Base-by-base conservation (phyloP, 2,113 vertebrate species). In the Colossoma macropomum region DNA sequence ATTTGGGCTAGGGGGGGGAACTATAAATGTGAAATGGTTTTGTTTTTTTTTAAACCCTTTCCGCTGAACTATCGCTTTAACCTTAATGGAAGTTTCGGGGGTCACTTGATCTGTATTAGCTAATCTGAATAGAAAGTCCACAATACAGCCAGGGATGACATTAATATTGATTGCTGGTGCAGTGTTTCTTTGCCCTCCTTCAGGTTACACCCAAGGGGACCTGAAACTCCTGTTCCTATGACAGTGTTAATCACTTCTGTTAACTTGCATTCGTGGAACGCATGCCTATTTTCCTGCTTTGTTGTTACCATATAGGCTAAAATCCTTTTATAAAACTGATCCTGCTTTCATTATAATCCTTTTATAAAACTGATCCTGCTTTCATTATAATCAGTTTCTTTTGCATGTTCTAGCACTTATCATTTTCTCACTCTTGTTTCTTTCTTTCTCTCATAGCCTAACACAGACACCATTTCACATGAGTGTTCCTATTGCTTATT, bases 121-220 rank as follows among this genome's bases (percentile, higher is more conserved):
- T 70, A 27, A 70, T 25, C 38, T 81, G 78, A 77, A 82, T 74
- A 28, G 72, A 69, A 16, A 54, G 63, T 0, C 6, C 65, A 68
- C 59, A 81, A 75, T 74, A 81, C 56, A 45, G 13, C 41, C 62
- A 79, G 13, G 52, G 45, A 45, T 82, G n/a, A 23, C 85, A 80
- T 86, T 79, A 83, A 86, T 86, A 80, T 86, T 76, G 48, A 83
- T 83, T 60, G 72, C 41, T 56, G 63, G 80, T 86, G 85, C 71
- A 65, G 38, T 71, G 56, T 86, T 70, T 83, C 77, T 34, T 21
- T 68, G 45, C 77, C n/a, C 16, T n/a, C 54, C 32, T n/a, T 72
- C 19, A 0, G 34, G n/a, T 59, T 80, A 80, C 52, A 71, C 59
- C 6, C 8, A n/a, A 12, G 59, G 1, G 2, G 54, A 23, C 17